Evolutionary conservation across 2,888 invertebrate species (phyloP).

Genomic region (Rhimphoctona megacephalus): DNA sequence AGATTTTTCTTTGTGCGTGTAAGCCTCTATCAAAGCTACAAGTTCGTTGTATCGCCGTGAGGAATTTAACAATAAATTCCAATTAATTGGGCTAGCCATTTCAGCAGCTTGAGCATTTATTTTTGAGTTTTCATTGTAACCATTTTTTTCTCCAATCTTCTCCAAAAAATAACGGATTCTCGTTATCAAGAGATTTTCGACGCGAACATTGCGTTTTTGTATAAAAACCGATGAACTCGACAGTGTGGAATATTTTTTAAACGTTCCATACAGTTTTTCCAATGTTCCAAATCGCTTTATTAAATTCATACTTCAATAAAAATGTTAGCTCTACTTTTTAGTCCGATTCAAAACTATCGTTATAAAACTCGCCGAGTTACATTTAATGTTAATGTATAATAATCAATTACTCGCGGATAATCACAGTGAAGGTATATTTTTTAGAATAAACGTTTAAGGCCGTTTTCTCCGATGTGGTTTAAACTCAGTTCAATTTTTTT

Average conservation of each 20-base stretch:
- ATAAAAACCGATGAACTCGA: neutral
- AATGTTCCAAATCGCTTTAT: neutral
- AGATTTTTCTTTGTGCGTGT: neutral
- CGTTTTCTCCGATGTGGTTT: too few relatives aligned
- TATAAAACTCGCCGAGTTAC: neutral
- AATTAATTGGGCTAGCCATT: neutral
- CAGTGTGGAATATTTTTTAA: slow-evolving; percentile 12
- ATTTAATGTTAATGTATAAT: neutral
- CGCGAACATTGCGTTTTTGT: neutral
- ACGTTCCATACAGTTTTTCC: slow-evolving; percentile 1
- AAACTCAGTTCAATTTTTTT: too few relatives aligned
- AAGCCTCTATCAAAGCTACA: neutral
- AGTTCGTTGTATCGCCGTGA: slow-evolving; percentile 5
- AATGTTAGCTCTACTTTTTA: neutral
- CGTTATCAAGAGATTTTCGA: slow-evolving; percentile 11
- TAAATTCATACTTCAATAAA: slow-evolving; percentile 29
- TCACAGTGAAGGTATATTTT: neutral
- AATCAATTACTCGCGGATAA: neutral
- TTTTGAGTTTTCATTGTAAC: neutral
- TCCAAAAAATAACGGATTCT: slow-evolving; percentile 46
- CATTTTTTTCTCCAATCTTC: neutral
- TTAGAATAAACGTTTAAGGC: neutral
- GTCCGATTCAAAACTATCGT: neutral
- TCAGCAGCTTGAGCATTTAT: neutral
- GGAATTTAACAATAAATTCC: neutral